Percentiles rank a stretch among this genome's conserved stretches.
These are phyloP conservation scores for Ceratina australensis DNA, from an alignment of 1,140 invertebrate species.

Conservation along the genomic window DNA sequence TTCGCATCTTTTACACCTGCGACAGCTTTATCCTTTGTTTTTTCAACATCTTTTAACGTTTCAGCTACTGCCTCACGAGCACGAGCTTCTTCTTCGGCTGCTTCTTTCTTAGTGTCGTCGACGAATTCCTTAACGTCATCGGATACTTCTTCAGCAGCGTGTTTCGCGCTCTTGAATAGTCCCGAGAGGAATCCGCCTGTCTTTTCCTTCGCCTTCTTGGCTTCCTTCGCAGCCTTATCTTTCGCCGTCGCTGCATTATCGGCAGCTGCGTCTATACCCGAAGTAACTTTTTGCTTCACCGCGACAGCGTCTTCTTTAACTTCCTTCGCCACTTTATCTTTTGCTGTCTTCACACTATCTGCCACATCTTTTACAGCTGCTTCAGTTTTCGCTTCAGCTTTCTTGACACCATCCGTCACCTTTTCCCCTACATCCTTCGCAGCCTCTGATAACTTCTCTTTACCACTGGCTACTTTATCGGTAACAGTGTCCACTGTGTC, in stretches of 20 bases:
- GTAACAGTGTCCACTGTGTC: conserved; percentile 16
- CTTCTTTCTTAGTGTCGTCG: conserved; percentile 62
- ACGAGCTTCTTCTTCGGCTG: conserved; percentile 55
- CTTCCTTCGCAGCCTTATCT: conserved; percentile 48
- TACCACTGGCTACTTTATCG: background rate
- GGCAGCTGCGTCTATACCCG: conserved; percentile 13
- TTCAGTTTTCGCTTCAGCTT: conserved; percentile 36
- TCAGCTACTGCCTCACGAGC: conserved; percentile 43
- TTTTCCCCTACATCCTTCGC: background rate
- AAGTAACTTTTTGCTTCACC: conserved; percentile 34
- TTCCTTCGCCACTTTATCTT: conserved; percentile 43
- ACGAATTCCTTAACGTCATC: conserved; percentile 69
- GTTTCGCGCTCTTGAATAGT: conserved; percentile 53
- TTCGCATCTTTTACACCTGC: conserved; percentile 47
- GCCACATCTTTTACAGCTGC: conserved; percentile 34
- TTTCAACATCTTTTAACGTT: conserved; percentile 39
- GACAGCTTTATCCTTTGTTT: background rate
- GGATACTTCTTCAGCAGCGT: conserved; percentile 68
- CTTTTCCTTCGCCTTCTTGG: conserved; percentile 59
- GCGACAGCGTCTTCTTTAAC: conserved; percentile 33
- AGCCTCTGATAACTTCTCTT: background rate
- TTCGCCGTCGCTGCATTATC: conserved; percentile 33
- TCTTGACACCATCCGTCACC: conserved; percentile 11
- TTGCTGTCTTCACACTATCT: conserved; percentile 23
- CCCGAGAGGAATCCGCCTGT: conserved; percentile 43